These are phyloP conservation scores for Poeciliopsis occidentalis DNA, from an alignment of 2,113 vertebrate species.

Conservation along the genomic window DNA sequence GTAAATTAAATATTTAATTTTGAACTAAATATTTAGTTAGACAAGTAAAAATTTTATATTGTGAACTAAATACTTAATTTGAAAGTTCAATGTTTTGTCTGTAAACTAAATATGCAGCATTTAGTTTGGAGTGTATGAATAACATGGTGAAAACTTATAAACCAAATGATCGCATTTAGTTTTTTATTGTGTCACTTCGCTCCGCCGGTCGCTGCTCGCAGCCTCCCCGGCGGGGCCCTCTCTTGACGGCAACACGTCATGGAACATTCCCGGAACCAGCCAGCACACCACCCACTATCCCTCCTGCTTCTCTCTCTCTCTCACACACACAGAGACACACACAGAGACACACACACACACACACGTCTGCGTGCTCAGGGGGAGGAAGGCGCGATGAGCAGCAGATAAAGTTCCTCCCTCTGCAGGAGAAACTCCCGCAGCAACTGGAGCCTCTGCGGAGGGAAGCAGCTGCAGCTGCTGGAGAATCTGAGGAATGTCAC, in stretches of 20 bases:
- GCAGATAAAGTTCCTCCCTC: constrained; percentile 57
- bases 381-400: constrained; percentile 54
- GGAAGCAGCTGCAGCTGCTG: neutral
- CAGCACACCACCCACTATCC: constrained; percentile 73
- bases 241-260: constrained; percentile 75
- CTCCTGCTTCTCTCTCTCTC: constrained; percentile 39
- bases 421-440: neutral
- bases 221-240: constrained; percentile 63
- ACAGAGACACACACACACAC: constrained; percentile 10
- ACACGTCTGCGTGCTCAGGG: neutral
- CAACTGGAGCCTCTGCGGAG: neutral
- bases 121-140: no score
- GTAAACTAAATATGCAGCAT: no score
- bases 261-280: constrained; percentile 82
- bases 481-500: constrained; percentile 21
- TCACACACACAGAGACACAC: neutral
- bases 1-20: no score
- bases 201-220: constrained; percentile 39
- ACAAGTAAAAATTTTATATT: no score
- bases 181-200: neutral
- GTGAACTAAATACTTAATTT: no score
- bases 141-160: no score
- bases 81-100: no score
- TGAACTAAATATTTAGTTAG: no score
- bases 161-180: no score